Evolutionary conservation across 2,113 vertebrate species (phyloP), one percentile per base, ranked within the genome.

Genomic region (Pongo pygmaeus): DNA sequence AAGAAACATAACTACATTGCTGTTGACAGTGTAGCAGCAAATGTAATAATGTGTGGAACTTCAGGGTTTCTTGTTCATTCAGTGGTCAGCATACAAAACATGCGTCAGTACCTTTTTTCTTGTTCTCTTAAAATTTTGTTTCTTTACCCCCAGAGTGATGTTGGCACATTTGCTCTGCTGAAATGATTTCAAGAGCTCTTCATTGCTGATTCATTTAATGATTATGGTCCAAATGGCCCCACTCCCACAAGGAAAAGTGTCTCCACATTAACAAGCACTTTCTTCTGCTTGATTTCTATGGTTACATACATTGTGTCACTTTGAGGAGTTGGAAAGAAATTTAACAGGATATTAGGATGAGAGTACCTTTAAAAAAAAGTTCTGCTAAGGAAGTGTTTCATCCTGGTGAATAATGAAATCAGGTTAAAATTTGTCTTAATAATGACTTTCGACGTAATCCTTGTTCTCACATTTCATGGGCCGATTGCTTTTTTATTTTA

Each of bases 211-310:
- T 88, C 50, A 70, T 52, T 59, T 80, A 18, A 16, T 83, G 40
- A 38, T 43, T 74, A n/a, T 2, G 13, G 16, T 64, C 59, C 52
- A 30, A 59, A 27, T 4, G n/a, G 50, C 52, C 59, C 78, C 27
- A 48, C 59, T 59, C 72, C 83, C 83, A 89, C 72, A 27, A 25
- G 81, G 80, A 77, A 27, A 46, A 27, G 4, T 46, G 6, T 79
- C 81, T 92, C 91, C 77, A 67, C 38, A 57, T 38, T 64, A 59
- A 48, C 25, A 55, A 46, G 30, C 78, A 2, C 23, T 10, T 7
- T 92, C 38, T 96, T 35, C 69, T 59, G 14, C 67, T 94, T 84
- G 64, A 81, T 91, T 95, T 94, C 88, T 14, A 30, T 67, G 43
- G 32, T 40, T 84, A 55, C 20, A 0, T 75, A 25, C 46, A 35